Evolutionary conservation across 2,888 invertebrate genomes (phyloP).

Genomic region (Aquatica leii): DNA sequence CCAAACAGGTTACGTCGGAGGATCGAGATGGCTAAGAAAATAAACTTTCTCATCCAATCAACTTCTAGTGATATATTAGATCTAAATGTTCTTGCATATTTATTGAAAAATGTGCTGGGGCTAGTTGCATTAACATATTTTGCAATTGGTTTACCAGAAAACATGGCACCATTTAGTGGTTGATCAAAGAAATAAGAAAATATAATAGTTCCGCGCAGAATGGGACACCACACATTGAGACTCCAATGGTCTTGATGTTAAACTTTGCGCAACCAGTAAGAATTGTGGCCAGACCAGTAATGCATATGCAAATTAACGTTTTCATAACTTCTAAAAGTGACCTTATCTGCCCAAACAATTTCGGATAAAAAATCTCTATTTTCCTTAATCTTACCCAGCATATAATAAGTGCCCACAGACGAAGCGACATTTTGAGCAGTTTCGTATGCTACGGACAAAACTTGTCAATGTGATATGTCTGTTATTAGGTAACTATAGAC

Average conservation of each 20-base stretch:
- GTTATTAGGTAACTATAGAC: no score
- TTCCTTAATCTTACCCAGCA: not conserved
- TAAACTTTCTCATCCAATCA: slow-evolving; percentile 41
- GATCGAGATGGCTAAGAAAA: slow-evolving; percentile 38
- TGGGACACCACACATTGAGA: slow-evolving; percentile 42
- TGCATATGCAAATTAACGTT: slow-evolving; percentile 44
- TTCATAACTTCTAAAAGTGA: slow-evolving; percentile 43
- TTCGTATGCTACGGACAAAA: no score
- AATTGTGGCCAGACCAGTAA: slow-evolving; percentile 46
- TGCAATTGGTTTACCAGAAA: not conserved
- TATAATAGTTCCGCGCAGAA: slow-evolving; percentile 27
- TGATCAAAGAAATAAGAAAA: slow-evolving; percentile 38
- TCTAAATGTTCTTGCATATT: slow-evolving; percentile 31
- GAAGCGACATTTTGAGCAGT: no score
- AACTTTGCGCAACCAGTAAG: slow-evolving; percentile 40
- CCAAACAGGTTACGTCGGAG: slow-evolving; percentile 36
- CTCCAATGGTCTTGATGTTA: slow-evolving; percentile 43
- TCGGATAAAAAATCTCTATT: slow-evolving; percentile 3
- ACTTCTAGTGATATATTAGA: slow-evolving; percentile 27
- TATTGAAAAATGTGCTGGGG: slow-evolving; percentile 43
- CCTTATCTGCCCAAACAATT: slow-evolving; percentile 47
- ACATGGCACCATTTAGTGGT: slow-evolving; percentile 13
- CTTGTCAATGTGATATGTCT: no score
- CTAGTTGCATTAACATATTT: slow-evolving; percentile 28
- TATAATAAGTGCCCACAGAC: no score